Evolutionary conservation across 2,888 invertebrate species (phyloP), one percentile per base, ranked within the genome.

Genomic region (Nebria salina): DNA sequence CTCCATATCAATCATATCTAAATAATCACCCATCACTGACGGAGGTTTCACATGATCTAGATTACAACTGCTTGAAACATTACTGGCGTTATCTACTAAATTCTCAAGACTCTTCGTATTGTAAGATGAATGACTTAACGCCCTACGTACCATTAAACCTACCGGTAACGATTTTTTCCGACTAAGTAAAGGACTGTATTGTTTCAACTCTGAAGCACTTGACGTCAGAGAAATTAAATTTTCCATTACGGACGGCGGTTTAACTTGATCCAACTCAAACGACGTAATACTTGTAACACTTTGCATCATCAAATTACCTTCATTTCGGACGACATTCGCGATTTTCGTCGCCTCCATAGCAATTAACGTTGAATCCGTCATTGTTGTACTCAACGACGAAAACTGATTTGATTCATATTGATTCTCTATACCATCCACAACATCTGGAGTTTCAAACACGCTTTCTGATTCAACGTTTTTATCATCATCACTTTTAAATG

Each of bases 31-130:
- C 93, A 96, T 94, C 83, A 94, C 92, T 0, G 96, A 95, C 0
- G 97, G 96, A 2, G 96, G 96, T 86, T 95, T 95, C 2, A 96
- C 92, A 83, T 94, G 94, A 54, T 97, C 96, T 43, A 96, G 88
- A 86, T 95, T 95, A 6, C 92, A 92, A 70, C 91, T 89, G 84
- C 93, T 91, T 4, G 87, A 87, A 2, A 68, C 25, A 34, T 25
- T 65, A 70, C 70, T 70, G 1, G 34, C 72, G 2, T 73, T 64
- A 13, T 75, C 64, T 15, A 20, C 42, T 34, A 72, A 91, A 77
- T 91, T 89, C 73, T 90, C 88, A 85, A 89, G 87, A 11, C 79
- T 81, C 64, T 75, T 54, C 75, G 74, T 86, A 75, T 70, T 70
- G 25, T 70, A 75, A 65, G 20, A 13, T 0, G 90, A 90, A 83